Percentiles rank a stretch among this genome's conserved stretches.
Conservation (phyloP, 2,113 vertebrate species). For the Tamias sibiricus region DNA sequence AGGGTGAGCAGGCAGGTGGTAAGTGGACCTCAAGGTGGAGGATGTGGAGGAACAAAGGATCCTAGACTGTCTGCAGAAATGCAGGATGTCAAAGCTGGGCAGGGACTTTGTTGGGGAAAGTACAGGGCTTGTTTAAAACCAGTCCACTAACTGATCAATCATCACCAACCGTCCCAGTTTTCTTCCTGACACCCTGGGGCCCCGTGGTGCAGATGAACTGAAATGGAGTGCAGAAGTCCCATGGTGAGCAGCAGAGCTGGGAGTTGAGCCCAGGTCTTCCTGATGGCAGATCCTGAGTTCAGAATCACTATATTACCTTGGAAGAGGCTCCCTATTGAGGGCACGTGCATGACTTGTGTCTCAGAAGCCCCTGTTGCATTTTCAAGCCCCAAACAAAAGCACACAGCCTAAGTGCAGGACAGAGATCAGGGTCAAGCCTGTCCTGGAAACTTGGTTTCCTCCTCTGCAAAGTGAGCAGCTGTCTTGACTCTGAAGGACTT, state of each 20-base stretch:
- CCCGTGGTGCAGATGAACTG: neutral
- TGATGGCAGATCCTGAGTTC: neutral
- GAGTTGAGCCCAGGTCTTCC: neutral
- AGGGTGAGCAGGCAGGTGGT: neutral
- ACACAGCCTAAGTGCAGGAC: neutral
- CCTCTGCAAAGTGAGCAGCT: neutral
- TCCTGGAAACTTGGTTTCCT: neutral
- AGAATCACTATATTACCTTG: neutral
- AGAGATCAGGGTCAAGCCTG: neutral
- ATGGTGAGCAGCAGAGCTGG: neutral
- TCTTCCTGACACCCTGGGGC: neutral
- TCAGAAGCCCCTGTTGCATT: neutral
- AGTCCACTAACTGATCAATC: no score
- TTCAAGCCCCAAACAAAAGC: neutral
- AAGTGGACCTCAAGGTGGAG: no score
- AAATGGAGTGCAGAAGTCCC: neutral
- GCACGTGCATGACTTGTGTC: neutral
- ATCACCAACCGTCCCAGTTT: neutral
- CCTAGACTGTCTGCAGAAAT: neutral
- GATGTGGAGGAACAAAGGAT: neutral
- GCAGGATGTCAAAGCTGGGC: neutral
- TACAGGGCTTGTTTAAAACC: neutral
- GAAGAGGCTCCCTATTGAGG: neutral
- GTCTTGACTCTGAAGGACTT: neutral
- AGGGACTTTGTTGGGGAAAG: neutral